These are phyloP conservation scores for Augochlorella aurata DNA, from an alignment of 2,888 invertebrate genomes.

Conservation along the genomic window DNA sequence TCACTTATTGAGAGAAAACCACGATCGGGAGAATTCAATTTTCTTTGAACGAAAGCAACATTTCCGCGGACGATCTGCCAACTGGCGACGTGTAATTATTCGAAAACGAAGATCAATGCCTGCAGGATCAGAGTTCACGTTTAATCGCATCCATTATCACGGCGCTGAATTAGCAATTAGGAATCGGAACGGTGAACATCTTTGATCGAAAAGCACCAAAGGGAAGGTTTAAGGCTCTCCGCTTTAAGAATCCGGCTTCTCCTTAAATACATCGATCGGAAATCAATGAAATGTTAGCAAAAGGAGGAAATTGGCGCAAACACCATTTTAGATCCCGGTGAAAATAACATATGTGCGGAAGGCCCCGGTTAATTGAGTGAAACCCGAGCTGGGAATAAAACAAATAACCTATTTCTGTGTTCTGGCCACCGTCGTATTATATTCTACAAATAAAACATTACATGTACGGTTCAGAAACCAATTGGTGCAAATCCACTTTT, in stretches of 20 bases:
- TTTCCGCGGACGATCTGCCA: constrained; percentile 13
- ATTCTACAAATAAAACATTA: no score
- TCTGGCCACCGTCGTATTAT: no score
- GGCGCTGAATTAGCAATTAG: not conserved
- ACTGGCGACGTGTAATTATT: constrained; percentile 35
- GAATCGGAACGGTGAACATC: not conserved
- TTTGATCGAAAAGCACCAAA: not conserved
- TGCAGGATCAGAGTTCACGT: not conserved
- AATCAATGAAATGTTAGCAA: constrained; percentile 9
- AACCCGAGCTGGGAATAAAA: not conserved
- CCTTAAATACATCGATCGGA: constrained; percentile 6
- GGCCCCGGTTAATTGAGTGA: not conserved
- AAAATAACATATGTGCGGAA: not conserved
- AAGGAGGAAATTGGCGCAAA: not conserved
- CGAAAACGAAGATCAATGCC: constrained; percentile 5
- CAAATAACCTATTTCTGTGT: not conserved
- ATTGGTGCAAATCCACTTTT: no score
- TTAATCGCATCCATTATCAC: not conserved
- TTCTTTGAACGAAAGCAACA: constrained; percentile 35
- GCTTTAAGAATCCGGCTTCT: constrained; percentile 1
- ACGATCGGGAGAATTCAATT: constrained; percentile 58
- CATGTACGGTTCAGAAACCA: not conserved
- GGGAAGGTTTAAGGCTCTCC: not conserved
- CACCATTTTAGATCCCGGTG: not conserved
- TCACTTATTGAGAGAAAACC: constrained; percentile 9